Conservation (phyloP, 2,113 vertebrate genomes). For the Callospermophilus lateralis region DNA sequence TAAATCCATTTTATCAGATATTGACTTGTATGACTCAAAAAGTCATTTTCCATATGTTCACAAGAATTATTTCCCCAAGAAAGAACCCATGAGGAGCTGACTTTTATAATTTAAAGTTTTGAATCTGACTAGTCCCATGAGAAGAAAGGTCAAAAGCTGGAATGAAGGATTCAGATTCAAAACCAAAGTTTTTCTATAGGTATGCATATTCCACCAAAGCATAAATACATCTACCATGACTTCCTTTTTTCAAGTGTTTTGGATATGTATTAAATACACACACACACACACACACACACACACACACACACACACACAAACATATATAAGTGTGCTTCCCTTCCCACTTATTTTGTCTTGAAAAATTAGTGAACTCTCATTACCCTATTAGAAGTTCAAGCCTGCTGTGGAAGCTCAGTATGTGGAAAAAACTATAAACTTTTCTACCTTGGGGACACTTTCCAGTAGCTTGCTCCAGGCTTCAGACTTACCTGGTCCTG, state of each 20-base stretch:
- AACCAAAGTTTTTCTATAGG: background rate
- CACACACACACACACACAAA: too few species aligned
- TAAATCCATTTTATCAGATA: conserved; percentile 83
- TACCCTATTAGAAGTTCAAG: background rate
- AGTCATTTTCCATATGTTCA: conserved; percentile 82
- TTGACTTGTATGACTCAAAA: conserved; percentile 80
- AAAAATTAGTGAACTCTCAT: background rate
- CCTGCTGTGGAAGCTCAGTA: background rate
- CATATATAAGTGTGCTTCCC: background rate
- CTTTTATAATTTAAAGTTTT: conserved; percentile 75
- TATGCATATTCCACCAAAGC: background rate
- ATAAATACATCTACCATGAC: background rate
- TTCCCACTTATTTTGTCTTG: background rate
- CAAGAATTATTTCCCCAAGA: conserved; percentile 72
- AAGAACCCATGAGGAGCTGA: conserved; percentile 63
- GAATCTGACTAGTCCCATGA: conserved; percentile 65
- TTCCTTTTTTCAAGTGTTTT: background rate
- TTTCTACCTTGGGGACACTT: background rate
- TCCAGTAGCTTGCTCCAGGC: background rate
- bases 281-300: too few species aligned
- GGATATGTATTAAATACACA: background rate
- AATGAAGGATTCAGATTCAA: conserved; percentile 68
- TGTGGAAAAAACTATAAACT: background rate
- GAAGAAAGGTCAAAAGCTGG: conserved; percentile 55
- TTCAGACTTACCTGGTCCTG: accelerated